These are phyloP conservation scores for Glossophaga mutica DNA, from an alignment of 2,797 vertebrate species.

Conservation along the genomic window DNA sequence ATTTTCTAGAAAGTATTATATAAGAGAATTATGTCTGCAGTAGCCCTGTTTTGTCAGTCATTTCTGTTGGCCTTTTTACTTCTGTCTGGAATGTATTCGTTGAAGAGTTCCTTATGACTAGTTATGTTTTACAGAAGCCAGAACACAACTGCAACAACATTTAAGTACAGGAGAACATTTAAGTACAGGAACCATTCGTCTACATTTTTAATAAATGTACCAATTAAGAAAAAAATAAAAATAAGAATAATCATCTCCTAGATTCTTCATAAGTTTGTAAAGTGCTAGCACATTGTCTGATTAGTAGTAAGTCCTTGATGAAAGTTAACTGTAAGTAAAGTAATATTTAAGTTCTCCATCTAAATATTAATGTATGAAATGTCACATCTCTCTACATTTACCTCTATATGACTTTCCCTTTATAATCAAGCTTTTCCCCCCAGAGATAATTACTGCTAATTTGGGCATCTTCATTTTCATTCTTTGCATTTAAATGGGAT, in stretches of 20 bases:
- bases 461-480: background rate
- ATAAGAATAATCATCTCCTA: background rate
- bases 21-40: too few species aligned
- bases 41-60: too few species aligned
- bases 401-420: background rate
- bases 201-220: too few species aligned
- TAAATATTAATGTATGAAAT: background rate
- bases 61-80: too few species aligned
- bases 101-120: too few species aligned
- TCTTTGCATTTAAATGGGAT: background rate
- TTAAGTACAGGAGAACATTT: too few species aligned
- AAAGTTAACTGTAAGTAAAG: background rate
- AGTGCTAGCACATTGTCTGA: background rate
- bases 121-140: too few species aligned
- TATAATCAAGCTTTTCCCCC: background rate
- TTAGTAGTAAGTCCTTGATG: background rate
- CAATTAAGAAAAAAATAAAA: background rate
- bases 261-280: background rate
- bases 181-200: too few species aligned
- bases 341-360: background rate
- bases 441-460: background rate
- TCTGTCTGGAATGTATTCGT: too few species aligned
- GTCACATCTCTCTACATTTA: background rate
- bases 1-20: too few species aligned
- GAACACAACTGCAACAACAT: too few species aligned